These are phyloP conservation scores for Cheilosia vernalis DNA, from an alignment of 2,888 invertebrate genomes.

Conservation along the genomic window DNA sequence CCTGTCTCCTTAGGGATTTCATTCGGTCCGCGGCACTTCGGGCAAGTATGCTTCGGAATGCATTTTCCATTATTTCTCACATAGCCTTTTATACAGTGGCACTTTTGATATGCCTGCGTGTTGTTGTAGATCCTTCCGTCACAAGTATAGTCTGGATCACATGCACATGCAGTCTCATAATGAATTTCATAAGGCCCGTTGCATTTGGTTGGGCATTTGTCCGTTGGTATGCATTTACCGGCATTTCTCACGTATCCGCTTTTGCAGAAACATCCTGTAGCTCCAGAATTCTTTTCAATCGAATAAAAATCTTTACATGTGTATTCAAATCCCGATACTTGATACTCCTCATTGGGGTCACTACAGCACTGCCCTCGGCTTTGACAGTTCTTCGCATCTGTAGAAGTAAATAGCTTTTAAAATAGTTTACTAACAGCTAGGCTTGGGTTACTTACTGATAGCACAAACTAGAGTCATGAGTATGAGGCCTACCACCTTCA, in stretches of 20 bases:
- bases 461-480: not conserved
- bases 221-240: not conserved
- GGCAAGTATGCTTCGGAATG: not conserved
- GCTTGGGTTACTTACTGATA: not conserved
- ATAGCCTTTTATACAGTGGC: not conserved
- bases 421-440: not conserved
- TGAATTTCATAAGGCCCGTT: not conserved
- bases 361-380: not conserved
- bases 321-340: not conserved
- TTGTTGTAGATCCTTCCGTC: not conserved
- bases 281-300: too few species aligned
- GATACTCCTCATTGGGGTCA: not conserved
- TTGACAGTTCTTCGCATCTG: conserved; percentile 2
- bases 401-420: not conserved
- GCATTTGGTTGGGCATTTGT: not conserved
- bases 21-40: not conserved
- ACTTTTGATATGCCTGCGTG: not conserved
- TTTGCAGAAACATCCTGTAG: conserved; percentile 4
- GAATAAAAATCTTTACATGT: not conserved
- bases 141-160: not conserved
- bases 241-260: not conserved
- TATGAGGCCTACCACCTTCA: not conserved
- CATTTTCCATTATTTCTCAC: not conserved
- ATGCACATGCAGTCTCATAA: not conserved
- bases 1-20: not conserved